Evolutionary conservation across 1,140 invertebrate genomes (phyloP).

Genomic region (Leptopilina clavipes): DNA sequence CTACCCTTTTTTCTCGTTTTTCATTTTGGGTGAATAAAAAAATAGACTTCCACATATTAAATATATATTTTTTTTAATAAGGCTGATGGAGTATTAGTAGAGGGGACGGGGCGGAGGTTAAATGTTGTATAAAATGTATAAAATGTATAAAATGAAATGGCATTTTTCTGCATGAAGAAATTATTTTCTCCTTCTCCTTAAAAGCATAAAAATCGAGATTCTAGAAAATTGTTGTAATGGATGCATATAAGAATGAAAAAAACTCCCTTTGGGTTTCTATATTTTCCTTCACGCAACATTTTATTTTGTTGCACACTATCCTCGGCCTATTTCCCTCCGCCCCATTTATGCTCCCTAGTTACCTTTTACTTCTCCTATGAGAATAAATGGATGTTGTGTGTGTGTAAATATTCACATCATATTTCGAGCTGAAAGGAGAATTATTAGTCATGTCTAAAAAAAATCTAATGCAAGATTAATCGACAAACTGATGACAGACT

Average conservation of each 20-base stretch:
- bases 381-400: background rate
- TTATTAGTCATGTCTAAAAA: background rate
- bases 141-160: no score
- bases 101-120: no score
- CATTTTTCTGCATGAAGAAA: background rate
- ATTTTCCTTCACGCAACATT: slow-evolving; percentile 24
- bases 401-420: background rate
- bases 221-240: slow-evolving; percentile 2
- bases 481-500: no score
- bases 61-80: no score
- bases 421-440: background rate
- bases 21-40: no score
- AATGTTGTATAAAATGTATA: no score
- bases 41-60: no score
- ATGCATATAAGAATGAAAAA: background rate
- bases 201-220: background rate
- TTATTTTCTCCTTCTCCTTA: background rate
- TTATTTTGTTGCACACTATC: background rate
- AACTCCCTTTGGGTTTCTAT: slow-evolving; percentile 4
- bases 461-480: no score
- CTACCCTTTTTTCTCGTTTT: no score
- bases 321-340: background rate
- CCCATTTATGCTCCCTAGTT: background rate
- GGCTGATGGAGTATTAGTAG: no score
- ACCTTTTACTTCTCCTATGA: background rate